phyloP scores from a whole-genome alignment of 2,888 invertebrate genomes.

The Orthosia gracilis region DNA sequence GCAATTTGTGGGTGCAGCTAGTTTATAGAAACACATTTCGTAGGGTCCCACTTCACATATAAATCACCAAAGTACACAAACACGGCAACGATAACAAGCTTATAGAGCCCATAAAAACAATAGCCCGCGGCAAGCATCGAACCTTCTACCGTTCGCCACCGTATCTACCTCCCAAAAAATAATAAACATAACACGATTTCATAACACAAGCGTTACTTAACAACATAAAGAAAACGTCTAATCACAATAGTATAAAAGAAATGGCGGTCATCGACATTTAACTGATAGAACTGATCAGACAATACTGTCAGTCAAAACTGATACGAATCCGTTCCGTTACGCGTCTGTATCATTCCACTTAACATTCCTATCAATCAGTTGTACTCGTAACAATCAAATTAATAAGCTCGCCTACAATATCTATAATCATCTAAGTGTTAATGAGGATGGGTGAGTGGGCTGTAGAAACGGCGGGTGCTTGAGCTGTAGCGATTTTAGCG shows the following conservation, averaged over 20 bases:
- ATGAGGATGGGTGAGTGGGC: slow-evolving; percentile 68
- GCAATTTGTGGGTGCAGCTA: not conserved
- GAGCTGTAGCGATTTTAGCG: slow-evolving; percentile 15
- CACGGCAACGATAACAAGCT: slow-evolving; percentile 12
- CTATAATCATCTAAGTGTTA: slow-evolving; percentile 69
- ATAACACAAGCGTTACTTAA: slow-evolving; percentile 47
- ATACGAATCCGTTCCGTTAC: slow-evolving; percentile 67
- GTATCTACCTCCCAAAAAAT: slow-evolving; percentile 18
- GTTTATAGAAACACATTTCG: not conserved
- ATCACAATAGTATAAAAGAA: slow-evolving; percentile 52
- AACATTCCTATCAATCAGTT: slow-evolving; percentile 77
- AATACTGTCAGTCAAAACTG: slow-evolving; percentile 63
- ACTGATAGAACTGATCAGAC: slow-evolving; percentile 51
- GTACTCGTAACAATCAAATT: slow-evolving; percentile 70
- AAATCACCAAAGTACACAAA: slow-evolving; percentile 41
- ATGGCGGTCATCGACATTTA: slow-evolving; percentile 64
- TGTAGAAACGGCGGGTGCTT: slow-evolving; percentile 28
- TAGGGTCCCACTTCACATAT: not conserved
- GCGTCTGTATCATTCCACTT: slow-evolving; percentile 73
- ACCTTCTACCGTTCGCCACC: not conserved
- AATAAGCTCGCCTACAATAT: slow-evolving; percentile 70
- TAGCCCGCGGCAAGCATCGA: slow-evolving; percentile 38
- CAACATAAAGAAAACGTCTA: slow-evolving; percentile 36
- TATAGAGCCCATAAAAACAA: slow-evolving; percentile 38
- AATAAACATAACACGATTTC: slow-evolving; percentile 51